phyloP scores from a whole-genome alignment of 2,113 vertebrate species.

The Gallinago jamesoni region DNA sequence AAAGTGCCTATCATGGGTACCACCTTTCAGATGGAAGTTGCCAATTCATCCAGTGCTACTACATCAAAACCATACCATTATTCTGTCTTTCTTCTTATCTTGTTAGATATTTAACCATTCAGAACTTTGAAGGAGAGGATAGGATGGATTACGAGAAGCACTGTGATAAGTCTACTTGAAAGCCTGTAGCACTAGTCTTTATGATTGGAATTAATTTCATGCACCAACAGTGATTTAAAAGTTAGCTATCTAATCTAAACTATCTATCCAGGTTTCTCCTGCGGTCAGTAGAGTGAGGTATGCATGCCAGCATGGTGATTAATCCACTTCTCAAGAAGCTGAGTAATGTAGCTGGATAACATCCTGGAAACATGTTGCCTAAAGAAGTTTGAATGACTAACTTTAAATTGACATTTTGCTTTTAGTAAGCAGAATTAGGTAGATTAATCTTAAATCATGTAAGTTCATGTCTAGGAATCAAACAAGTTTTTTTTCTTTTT shows the following conservation, averaged over 20 bases:
- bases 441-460: background rate
- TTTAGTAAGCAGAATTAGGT: background rate
- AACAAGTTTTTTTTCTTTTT: rapidly evolving
- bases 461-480: background rate
- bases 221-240: background rate
- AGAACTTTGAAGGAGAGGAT: background rate
- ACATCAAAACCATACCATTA: background rate
- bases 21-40: background rate
- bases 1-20: background rate
- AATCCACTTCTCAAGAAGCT: background rate
- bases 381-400: background rate
- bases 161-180: background rate
- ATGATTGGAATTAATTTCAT: background rate
- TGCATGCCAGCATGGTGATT: background rate
- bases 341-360: background rate
- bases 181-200: background rate
- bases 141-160: background rate
- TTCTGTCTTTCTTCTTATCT: background rate
- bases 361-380: background rate
- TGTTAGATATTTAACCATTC: background rate
- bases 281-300: background rate
- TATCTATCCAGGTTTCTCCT: background rate
- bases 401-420: background rate
- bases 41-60: rapidly evolving
- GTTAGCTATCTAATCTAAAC: background rate